Evolutionary conservation across 2,113 vertebrate species (phyloP).

Genomic region (Leuciscus idus): DNA sequence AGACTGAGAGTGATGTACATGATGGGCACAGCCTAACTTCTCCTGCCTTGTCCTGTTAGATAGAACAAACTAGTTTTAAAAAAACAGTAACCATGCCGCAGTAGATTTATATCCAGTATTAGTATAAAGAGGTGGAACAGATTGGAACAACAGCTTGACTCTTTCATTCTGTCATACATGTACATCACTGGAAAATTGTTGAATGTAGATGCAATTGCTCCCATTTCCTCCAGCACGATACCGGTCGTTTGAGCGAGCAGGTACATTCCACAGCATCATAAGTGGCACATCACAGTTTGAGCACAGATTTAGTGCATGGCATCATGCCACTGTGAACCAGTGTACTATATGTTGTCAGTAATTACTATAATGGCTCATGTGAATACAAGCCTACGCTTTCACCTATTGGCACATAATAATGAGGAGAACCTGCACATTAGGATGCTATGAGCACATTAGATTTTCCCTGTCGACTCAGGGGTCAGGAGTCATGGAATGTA

Average conservation of each 20-base stretch:
- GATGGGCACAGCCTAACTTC: not conserved
- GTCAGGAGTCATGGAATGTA: conserved; percentile 28
- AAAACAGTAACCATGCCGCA: not conserved
- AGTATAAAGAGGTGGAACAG: conserved; percentile 30
- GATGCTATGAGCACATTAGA: conserved; percentile 13
- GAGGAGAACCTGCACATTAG: not conserved
- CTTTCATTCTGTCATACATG: conserved; percentile 23
- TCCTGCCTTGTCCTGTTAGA: not conserved
- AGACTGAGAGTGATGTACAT: not conserved
- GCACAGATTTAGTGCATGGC: not conserved
- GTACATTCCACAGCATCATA: not conserved
- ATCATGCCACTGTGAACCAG: not conserved
- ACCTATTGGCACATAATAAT: not conserved
- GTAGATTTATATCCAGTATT: conserved; percentile 37
- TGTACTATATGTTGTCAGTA: conserved; percentile 6
- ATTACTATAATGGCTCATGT: conserved; percentile 3
- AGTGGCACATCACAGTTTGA: not conserved
- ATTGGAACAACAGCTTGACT: conserved; percentile 36
- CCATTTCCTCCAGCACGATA: conserved; percentile 11
- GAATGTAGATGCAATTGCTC: conserved; percentile 40
- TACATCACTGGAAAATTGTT: conserved; percentile 6
- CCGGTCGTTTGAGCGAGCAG: conserved; percentile 7
- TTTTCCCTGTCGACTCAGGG: not conserved
- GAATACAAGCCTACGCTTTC: not conserved
- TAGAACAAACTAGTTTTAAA: not conserved